Percentiles rank a stretch among this genome's conserved stretches.
phyloP scores from a whole-genome alignment of 2,797 vertebrate species.

The Centroberyx gerrardi region DNA sequence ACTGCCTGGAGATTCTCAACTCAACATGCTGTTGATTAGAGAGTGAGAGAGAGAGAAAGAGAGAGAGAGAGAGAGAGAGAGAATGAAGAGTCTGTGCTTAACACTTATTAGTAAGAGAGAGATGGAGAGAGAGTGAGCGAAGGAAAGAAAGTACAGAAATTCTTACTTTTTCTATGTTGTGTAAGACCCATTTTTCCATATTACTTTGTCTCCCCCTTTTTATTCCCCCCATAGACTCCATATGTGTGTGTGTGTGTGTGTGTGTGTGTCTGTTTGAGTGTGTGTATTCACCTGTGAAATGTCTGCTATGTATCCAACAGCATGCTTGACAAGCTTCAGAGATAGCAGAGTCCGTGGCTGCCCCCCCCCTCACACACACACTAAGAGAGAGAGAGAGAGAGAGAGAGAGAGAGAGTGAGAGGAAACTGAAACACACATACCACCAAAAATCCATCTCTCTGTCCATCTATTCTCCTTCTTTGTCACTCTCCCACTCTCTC shows the following conservation, averaged over 20 bases:
- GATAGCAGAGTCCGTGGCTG: conserved; percentile 22
- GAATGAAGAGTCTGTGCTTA: too few relatives aligned
- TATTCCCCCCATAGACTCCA: conserved; percentile 33
- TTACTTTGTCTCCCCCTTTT: conserved; percentile 15
- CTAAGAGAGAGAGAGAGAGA: background rate
- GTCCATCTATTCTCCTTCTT: too few relatives aligned
- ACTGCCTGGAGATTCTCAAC: conserved; percentile 60
- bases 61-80: conserved; percentile 12
- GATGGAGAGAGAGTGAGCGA: background rate
- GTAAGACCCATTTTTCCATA: background rate
- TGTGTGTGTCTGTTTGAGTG: conserved; percentile 36
- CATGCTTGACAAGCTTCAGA: conserved; percentile 52
- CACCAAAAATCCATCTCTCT: background rate
- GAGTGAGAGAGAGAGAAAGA: conserved; percentile 4
- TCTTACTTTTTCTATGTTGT: background rate
- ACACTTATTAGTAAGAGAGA: background rate
- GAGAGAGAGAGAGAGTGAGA: too few relatives aligned
- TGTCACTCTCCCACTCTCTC: too few relatives aligned
- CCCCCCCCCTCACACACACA: background rate
- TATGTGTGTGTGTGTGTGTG: conserved; percentile 8
- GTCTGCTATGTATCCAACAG: conserved; percentile 47
- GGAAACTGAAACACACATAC: background rate
- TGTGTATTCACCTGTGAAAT: conserved; percentile 72
- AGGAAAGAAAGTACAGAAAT: conserved; percentile 24
- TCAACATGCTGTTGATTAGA: conserved; percentile 36